Evolutionary conservation across 2,797 vertebrate genomes (phyloP).

Genomic region (Sebastiscus albofasciatus): DNA sequence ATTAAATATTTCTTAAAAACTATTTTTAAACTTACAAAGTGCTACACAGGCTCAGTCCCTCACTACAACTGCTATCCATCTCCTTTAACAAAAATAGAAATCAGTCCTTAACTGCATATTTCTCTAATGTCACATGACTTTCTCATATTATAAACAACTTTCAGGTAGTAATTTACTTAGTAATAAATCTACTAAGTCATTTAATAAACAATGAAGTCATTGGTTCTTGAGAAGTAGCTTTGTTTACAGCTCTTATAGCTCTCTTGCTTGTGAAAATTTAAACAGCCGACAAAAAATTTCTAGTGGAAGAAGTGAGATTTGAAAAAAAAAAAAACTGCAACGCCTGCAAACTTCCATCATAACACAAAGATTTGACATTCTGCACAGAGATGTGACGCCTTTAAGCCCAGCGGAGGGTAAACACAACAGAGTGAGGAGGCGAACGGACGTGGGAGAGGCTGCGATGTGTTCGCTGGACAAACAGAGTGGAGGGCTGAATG

Average conservation of each 20-base stretch:
- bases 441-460: background rate
- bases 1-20: too few relatives aligned
- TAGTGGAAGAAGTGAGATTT: background rate
- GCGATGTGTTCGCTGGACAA: background rate
- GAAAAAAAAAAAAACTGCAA: background rate
- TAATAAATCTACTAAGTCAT: background rate
- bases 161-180: background rate
- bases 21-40: too few relatives aligned
- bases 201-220: background rate
- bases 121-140: background rate
- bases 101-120: background rate
- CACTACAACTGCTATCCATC: background rate
- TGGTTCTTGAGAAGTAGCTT: background rate
- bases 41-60: background rate
- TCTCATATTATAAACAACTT: background rate
- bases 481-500: background rate
- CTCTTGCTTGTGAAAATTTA: background rate
- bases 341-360: background rate
- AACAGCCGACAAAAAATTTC: background rate
- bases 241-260: background rate
- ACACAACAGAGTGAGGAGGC: background rate
- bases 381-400: slow-evolving; percentile 50
- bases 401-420: slow-evolving; percentile 27
- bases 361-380: slow-evolving; percentile 65
- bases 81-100: background rate